A percentile compares a stretch with the other conserved stretches of the same genome.
Evolutionary conservation across 2,113 vertebrate species (phyloP).

Genomic region (Scophthalmus maximus): DNA sequence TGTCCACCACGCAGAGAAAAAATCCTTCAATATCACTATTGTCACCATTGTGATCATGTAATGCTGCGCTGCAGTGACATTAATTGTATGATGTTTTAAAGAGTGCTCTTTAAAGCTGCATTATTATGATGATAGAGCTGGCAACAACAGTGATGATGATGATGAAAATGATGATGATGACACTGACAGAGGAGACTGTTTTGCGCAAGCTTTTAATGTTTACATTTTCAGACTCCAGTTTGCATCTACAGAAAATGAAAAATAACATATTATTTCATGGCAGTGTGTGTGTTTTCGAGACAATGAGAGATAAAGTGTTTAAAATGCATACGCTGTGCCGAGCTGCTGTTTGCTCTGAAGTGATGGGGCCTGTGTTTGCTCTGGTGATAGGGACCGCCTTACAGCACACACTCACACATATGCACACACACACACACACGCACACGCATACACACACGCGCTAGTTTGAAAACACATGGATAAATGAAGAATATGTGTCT

Average conservation of each 20-base stretch:
- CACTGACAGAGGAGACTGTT: slow-evolving; percentile 12
- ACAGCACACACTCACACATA: slow-evolving; percentile 1
- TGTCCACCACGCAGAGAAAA: slow-evolving; percentile 55
- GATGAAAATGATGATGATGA: background rate
- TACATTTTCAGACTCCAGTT: slow-evolving; percentile 29
- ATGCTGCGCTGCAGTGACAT: slow-evolving; percentile 29
- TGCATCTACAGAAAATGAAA: slow-evolving; percentile 51
- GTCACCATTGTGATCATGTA: slow-evolving; percentile 38
- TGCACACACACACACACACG: slow-evolving; percentile 11
- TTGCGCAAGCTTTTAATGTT: slow-evolving; percentile 49
- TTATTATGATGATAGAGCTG: slow-evolving; percentile 26
- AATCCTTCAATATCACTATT: slow-evolving; percentile 41
- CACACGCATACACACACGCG: slow-evolving; percentile 3
- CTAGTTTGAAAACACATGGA: slow-evolving; percentile 22
- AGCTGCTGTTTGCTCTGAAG: slow-evolving; percentile 70
- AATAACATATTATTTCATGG: slow-evolving; percentile 58
- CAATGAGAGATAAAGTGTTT: slow-evolving; percentile 63
- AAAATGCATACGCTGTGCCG: slow-evolving; percentile 67
- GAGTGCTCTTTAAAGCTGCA: slow-evolving; percentile 46
- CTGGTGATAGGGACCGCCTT: slow-evolving; percentile 65
- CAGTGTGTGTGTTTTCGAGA: slow-evolving; percentile 39
- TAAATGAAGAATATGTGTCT: slow-evolving; percentile 32
- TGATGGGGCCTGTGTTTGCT: slow-evolving; percentile 71
- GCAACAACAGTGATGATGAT: slow-evolving; percentile 30
- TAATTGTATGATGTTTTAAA: slow-evolving; percentile 28